Conservation (phyloP, 2,797 vertebrate genomes). For the Artibeus jamaicensis region DNA sequence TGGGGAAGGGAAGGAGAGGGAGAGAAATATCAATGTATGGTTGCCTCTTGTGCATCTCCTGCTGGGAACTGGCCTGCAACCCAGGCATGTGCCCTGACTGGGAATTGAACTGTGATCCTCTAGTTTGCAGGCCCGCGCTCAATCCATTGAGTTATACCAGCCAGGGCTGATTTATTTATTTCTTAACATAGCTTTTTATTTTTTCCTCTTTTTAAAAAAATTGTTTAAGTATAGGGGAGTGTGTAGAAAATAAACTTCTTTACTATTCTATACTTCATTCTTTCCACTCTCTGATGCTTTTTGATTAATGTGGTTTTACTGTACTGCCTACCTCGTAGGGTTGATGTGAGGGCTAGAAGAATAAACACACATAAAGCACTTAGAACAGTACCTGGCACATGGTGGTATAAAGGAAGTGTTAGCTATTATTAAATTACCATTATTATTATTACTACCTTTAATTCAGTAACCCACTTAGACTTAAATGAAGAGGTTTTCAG, state of each 20-base stretch:
- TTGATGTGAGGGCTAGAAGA: not conserved
- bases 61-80: too few species aligned
- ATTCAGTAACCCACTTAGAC: not conserved
- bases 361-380: not conserved
- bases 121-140: too few species aligned
- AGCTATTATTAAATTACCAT: not conserved
- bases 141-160: too few species aligned
- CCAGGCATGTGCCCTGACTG: too few species aligned
- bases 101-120: too few species aligned
- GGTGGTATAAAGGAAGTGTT: not conserved
- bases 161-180: too few species aligned
- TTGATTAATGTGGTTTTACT: slow-evolving; percentile 4
- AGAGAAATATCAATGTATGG: too few species aligned
- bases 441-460: not conserved
- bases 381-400: not conserved
- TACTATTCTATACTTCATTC: not conserved
- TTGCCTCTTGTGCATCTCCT: too few species aligned
- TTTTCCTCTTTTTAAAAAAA: too few species aligned
- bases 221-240: too few species aligned
- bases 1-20: too few species aligned
- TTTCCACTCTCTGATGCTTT: not conserved
- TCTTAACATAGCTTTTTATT: too few species aligned
- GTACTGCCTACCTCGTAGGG: not conserved
- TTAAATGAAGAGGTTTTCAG: not conserved
- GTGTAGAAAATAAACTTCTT: not conserved